Evolutionary conservation across 2,888 invertebrate species (phyloP), one percentile per base, ranked within the genome.

Genomic region (Agapostemon virescens): DNA sequence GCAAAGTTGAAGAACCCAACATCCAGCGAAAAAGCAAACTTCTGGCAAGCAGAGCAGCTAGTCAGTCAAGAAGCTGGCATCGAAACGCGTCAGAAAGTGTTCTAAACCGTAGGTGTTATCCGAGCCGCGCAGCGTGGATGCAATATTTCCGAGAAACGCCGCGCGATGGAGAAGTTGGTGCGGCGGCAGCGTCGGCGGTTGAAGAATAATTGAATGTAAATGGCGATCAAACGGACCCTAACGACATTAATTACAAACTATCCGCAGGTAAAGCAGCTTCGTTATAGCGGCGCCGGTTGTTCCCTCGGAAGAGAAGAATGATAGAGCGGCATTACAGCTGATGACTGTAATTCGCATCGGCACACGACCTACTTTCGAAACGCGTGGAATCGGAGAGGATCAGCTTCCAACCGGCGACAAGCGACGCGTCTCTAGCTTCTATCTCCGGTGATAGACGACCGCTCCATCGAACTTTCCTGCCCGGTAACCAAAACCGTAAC

Each of bases 281-380:
- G 74, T 77, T 69, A 74, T 66, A 42, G 55, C 49, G 61, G 26
- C 13, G 49, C 78, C 69, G 64, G 67, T 79, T 55, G 52, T 55
- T 76, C 68, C 66, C 81, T 78, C 72, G 63, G 58, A 74, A 74
- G 77, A 77, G 63, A 74, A 75, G 77, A 77, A 84, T 73, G 79
- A 84, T 79, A 73, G 77, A 70, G 75, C 40, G 55, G 75, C 63
- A 68, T 82, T 86, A 78, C 86, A 77, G 70, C 85, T 83, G 82
- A 81, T 84, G 76, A 82, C 84, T 82, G 82, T 81, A 82, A 81
- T 79, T 79, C 87, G 64, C 79, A 74, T 75, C 79, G 77, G 76
- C 68, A 70, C 66, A 63, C 78, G 82, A 85, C 84, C 83, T 77
- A 82, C 74, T 83, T 84, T 79, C 64, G 26, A 23, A 66, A 66